Evolutionary conservation across 2,888 invertebrate species (phyloP).

Genomic region (Ischnus inquisitorius): DNA sequence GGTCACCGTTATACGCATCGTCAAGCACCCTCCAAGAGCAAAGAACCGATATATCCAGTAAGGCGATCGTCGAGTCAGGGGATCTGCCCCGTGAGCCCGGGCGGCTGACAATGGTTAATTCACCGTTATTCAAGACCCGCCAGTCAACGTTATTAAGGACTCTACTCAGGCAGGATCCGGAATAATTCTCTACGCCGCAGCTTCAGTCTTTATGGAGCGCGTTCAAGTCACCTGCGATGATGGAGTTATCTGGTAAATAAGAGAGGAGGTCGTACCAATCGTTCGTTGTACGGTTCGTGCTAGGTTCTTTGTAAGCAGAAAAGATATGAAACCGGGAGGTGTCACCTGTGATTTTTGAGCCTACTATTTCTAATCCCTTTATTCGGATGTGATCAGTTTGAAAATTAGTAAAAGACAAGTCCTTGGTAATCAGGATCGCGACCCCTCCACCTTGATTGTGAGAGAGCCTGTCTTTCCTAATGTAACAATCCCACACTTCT

Average conservation of each 20-base stretch:
- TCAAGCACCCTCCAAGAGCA: too few relatives aligned
- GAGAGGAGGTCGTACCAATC: background rate
- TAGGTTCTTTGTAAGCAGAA: slow-evolving; percentile 7
- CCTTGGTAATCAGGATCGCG: background rate
- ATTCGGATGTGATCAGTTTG: background rate
- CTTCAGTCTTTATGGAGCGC: background rate
- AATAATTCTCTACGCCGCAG: background rate
- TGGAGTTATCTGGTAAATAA: background rate
- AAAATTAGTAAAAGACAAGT: background rate
- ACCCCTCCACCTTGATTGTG: background rate
- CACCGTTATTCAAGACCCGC: background rate
- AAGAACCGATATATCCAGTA: too few relatives aligned
- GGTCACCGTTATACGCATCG: too few relatives aligned
- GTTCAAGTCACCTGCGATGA: background rate
- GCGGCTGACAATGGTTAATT: background rate
- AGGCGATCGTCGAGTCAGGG: background rate
- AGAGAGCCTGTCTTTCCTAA: background rate
- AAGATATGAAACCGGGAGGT: background rate
- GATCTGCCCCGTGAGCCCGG: background rate
- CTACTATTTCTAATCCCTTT: background rate
- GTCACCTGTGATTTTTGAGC: background rate
- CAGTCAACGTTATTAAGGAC: background rate
- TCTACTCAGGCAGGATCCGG: background rate
- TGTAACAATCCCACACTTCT: too few relatives aligned
- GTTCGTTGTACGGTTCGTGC: background rate